A percentile compares a stretch with the other conserved stretches of the same genome.
Conservation (phyloP, 2,113 vertebrate species). For the Rhinoptilus africanus region DNA sequence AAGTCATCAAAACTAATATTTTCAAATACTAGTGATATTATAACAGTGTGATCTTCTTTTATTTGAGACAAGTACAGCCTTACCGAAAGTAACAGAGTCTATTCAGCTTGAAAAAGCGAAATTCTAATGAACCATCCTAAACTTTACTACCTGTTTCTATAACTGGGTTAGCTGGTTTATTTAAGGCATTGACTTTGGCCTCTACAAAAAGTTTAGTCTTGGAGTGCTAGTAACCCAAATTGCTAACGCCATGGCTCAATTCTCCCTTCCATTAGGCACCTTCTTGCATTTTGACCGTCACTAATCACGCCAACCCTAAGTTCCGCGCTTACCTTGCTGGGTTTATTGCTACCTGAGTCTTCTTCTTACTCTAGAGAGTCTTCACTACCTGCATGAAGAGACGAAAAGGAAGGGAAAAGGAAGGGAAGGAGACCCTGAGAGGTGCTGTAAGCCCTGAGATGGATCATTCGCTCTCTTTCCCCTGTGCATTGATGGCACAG, state of each 20-base stretch:
- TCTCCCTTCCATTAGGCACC: background rate
- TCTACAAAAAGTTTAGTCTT: background rate
- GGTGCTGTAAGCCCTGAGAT: background rate
- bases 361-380: background rate
- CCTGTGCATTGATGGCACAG: background rate
- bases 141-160: background rate
- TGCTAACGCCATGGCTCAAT: background rate
- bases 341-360: background rate
- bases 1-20: conserved; percentile 54
- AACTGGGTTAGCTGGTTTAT: background rate
- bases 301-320: background rate
- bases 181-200: background rate
- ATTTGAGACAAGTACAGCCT: conserved; percentile 50
- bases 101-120: background rate
- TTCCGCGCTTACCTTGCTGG: background rate
- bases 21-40: conserved; percentile 53
- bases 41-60: conserved; percentile 48
- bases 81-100: background rate
- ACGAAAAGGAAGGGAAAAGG: background rate
- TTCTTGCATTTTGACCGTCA: background rate
- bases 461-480: background rate
- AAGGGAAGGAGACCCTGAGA: background rate
- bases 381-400: background rate
- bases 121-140: background rate
- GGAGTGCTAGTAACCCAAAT: background rate